Evolutionary conservation across 2,888 invertebrate genomes (phyloP).

Genomic region (Cryptocephalus moraei): DNA sequence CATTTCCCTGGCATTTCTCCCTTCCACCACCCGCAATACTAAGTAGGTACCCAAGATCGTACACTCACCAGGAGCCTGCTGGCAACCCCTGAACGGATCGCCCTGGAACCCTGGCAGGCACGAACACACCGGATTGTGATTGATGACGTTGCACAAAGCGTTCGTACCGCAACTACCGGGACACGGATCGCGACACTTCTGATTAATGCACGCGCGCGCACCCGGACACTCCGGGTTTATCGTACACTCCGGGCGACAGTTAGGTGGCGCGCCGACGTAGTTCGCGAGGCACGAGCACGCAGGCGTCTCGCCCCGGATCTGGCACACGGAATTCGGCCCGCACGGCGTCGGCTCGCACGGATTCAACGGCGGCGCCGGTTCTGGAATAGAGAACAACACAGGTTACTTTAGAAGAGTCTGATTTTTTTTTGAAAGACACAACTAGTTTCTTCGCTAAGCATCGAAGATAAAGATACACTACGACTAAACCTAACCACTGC

Average conservation of each 20-base stretch:
- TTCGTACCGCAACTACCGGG: constrained; percentile 54
- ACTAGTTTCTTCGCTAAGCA: no score
- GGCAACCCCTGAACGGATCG: constrained; percentile 66
- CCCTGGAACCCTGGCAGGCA: constrained; percentile 63
- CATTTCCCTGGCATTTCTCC: neutral
- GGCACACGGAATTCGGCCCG: constrained; percentile 47
- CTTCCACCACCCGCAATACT: neutral
- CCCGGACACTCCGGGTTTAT: constrained; percentile 60
- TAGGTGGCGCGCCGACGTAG: constrained; percentile 53
- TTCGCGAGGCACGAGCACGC: constrained; percentile 52
- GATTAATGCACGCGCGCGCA: constrained; percentile 57
- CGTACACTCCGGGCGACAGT: constrained; percentile 61
- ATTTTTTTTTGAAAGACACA: no score
- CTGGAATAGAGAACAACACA: constrained; percentile 13
- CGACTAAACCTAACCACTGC: no score
- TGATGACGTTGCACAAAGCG: constrained; percentile 57
- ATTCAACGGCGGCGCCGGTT: constrained; percentile 35
- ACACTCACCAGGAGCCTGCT: constrained; percentile 45
- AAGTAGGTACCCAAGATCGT: neutral
- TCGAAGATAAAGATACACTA: no score
- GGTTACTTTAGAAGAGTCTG: no score
- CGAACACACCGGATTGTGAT: constrained; percentile 64
- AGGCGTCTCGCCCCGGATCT: constrained; percentile 35
- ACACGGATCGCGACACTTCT: constrained; percentile 65
- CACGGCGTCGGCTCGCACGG: constrained; percentile 61